Base-by-base conservation (phyloP, 2,797 vertebrate species). In the Australoheros facetus region DNA sequence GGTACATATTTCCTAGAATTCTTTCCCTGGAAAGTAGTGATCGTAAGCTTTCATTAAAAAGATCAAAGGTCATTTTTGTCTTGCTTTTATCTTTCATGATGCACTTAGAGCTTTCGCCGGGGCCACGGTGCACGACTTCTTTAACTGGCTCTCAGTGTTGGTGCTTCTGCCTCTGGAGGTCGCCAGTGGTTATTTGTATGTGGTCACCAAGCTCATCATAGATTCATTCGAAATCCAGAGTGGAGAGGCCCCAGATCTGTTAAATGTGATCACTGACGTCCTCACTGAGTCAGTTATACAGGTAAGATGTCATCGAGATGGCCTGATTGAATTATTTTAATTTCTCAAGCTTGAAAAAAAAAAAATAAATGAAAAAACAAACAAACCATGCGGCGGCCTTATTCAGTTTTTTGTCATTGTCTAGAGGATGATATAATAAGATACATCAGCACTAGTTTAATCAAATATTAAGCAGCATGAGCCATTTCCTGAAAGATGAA, bases 61-160 rank as follows among this genome's bases (percentile, higher is more conserved):
- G 7, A 37, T 21, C 54, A 57, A 45, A 74, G 71, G 5, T 82
- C 1, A 55, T 57, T 51, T 34, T 42, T n/a, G 16, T 16, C 56
- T 71, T 42, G 16, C 28, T 73, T 79, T 62, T 32, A 77, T 77
- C 14, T 37, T 2, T 81, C 34, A 54, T 21, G 16, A 62, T 56
- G 4, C 51, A 7, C n/a, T 0, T 71, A 99, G 98, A 90, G 98
- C 98, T 17, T 99, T 99, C 91, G 98, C 97, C 0, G 98, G 96
- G 0, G 98, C 98, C 77, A 99, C 98, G 0, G 96, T 99, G 30
- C 98, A 99, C 0, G 98, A 99, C 91, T 99, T 99, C 93, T 99
- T 99, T 90, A 99, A 99, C 94, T 99, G 98, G 97, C 96, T 99
- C 0, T 98, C 98, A 0, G 97, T 99, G 45, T 87, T 99, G 76